Evolutionary conservation across 2,888 invertebrate genomes (phyloP).

Genomic region (Meta bourneti): DNA sequence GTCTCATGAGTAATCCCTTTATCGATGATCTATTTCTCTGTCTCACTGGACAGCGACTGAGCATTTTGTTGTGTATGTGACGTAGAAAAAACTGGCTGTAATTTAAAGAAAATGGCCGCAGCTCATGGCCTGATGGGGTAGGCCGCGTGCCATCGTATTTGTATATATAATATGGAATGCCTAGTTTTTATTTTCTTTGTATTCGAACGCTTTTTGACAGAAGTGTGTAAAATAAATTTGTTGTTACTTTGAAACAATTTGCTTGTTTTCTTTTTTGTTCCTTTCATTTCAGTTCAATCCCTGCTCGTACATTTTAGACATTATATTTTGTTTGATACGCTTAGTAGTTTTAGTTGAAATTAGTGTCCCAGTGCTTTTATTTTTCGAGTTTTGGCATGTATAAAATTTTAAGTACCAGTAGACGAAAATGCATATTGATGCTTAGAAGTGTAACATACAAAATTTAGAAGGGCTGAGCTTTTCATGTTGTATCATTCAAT

Average conservation of each 20-base stretch:
- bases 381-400: too few species aligned
- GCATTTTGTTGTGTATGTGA: conserved; percentile 33
- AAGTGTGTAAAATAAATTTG: conserved; percentile 54
- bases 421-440: too few species aligned
- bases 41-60: neutral
- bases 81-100: conserved; percentile 8
- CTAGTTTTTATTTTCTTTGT: conserved; percentile 64
- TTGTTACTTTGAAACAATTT: conserved; percentile 56
- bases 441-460: too few species aligned
- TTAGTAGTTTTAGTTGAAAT: neutral
- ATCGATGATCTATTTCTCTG: neutral
- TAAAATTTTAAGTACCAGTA: too few species aligned
- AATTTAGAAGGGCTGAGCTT: too few species aligned
- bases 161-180: conserved; percentile 64
- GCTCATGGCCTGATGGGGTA: neutral
- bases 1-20: neutral
- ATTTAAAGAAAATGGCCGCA: conserved; percentile 38
- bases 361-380: too few species aligned
- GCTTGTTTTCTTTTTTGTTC: conserved; percentile 41
- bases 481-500: too few species aligned
- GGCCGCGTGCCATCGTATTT: conserved; percentile 23
- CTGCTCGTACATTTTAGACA: neutral
- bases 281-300: neutral
- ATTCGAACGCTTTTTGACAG: conserved; percentile 25
- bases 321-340: neutral